A percentile compares a stretch with the other conserved stretches of the same genome.
Conservation (phyloP, 2,113 vertebrate species). For the Microcebus tavaratra region DNA sequence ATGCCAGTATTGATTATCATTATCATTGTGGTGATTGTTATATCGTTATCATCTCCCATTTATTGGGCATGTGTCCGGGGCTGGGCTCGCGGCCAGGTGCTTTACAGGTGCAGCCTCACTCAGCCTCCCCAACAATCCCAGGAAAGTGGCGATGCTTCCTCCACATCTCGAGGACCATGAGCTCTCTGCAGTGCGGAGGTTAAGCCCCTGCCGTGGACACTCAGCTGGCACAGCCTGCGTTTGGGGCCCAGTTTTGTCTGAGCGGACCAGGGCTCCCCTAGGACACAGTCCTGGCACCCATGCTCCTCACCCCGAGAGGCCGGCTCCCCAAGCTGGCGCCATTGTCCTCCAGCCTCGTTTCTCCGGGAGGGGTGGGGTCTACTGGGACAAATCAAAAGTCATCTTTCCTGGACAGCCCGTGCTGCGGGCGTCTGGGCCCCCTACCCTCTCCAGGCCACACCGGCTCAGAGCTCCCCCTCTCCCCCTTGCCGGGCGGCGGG, state of each 20-base stretch:
- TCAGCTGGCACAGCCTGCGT: not conserved
- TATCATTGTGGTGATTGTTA: too few relatives aligned
- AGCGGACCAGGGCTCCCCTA: not conserved
- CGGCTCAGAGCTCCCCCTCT: not conserved
- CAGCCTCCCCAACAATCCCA: not conserved
- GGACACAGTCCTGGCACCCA: not conserved
- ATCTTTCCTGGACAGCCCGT: not conserved
- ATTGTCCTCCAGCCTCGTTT: not conserved
- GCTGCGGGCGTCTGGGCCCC: not conserved
- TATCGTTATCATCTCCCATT: not conserved
- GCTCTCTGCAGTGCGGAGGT: not conserved
- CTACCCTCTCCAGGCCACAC: not conserved
- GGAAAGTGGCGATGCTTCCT: not conserved
- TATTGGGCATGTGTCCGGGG: fast-evolving
- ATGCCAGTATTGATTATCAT: too few relatives aligned
- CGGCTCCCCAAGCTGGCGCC: not conserved
- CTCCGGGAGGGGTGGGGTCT: not conserved
- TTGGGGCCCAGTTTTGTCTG: not conserved
- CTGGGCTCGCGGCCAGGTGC: not conserved
- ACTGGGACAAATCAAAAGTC: not conserved
- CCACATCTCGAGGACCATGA: not conserved
- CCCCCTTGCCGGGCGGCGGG: fast-evolving
- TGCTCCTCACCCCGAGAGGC: fast-evolving
- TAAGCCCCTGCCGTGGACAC: not conserved
- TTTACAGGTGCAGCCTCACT: not conserved